These are phyloP conservation scores for Hirundo rustica DNA, from an alignment of 2,797 vertebrate species.

Conservation along the genomic window DNA sequence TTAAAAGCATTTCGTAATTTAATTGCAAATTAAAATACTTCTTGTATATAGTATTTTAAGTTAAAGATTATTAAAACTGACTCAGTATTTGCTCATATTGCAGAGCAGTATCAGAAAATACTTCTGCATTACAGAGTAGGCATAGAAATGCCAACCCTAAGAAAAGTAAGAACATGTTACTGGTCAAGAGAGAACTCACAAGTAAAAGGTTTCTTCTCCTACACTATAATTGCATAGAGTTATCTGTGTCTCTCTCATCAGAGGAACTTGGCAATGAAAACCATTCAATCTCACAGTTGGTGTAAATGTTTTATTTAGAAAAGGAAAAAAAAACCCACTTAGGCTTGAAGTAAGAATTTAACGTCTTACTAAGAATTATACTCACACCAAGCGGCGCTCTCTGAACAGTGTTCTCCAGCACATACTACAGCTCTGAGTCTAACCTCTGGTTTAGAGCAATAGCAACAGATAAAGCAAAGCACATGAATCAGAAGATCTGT, in stretches of 20 bases:
- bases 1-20: not conserved
- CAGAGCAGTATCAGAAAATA: not conserved
- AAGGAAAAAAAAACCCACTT: not conserved
- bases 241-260: not conserved
- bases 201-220: not conserved
- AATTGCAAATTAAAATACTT: not conserved
- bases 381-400: not conserved
- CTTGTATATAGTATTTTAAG: not conserved
- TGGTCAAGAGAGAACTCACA: not conserved
- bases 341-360: not conserved
- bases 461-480: not conserved
- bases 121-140: not conserved
- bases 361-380: not conserved
- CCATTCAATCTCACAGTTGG: not conserved
- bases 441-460: not conserved
- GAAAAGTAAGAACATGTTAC: not conserved
- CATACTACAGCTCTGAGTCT: not conserved
- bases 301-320: not conserved
- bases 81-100: rapidly evolving
- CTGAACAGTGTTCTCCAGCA: not conserved
- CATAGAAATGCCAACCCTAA: not conserved
- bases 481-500: not conserved
- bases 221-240: not conserved
- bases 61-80: not conserved
- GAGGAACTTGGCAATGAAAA: not conserved